phyloP scores from a whole-genome alignment of 2,113 vertebrate genomes.

The Sapajus apella region DNA sequence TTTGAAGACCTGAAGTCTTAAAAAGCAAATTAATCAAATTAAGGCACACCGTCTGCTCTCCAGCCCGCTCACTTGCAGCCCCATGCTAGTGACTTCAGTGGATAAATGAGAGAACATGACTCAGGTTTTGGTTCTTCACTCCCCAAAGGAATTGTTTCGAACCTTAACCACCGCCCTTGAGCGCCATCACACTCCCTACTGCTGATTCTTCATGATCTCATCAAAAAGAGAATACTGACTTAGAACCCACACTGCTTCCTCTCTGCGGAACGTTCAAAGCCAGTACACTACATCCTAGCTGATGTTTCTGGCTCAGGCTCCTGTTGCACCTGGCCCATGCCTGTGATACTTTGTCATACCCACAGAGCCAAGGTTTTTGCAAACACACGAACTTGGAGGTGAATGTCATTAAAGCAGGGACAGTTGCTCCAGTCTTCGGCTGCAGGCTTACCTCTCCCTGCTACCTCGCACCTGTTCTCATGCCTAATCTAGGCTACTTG shows the following conservation, averaged over 20 bases:
- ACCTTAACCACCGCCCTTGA: background rate
- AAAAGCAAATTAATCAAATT: too few species aligned
- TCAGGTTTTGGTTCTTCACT: background rate
- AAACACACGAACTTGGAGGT: background rate
- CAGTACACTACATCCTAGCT: background rate
- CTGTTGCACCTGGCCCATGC: background rate
- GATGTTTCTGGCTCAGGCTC: background rate
- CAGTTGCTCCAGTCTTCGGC: rapidly evolving
- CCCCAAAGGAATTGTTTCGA: background rate
- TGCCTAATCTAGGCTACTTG: background rate
- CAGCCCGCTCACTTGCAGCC: background rate
- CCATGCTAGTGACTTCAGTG: background rate
- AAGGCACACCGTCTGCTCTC: too few species aligned
- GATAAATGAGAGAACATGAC: background rate
- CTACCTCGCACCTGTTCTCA: background rate
- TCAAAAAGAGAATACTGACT: background rate
- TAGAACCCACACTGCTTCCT: background rate
- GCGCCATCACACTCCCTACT: background rate
- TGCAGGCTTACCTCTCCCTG: rapidly evolving
- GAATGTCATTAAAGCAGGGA: background rate
- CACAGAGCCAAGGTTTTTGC: background rate
- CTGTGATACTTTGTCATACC: background rate
- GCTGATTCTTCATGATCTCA: background rate
- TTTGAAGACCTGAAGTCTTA: background rate
- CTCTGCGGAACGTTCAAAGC: too few species aligned